phyloP scores from a whole-genome alignment of 2,797 vertebrate species.

The Sebastes melanostomus region DNA sequence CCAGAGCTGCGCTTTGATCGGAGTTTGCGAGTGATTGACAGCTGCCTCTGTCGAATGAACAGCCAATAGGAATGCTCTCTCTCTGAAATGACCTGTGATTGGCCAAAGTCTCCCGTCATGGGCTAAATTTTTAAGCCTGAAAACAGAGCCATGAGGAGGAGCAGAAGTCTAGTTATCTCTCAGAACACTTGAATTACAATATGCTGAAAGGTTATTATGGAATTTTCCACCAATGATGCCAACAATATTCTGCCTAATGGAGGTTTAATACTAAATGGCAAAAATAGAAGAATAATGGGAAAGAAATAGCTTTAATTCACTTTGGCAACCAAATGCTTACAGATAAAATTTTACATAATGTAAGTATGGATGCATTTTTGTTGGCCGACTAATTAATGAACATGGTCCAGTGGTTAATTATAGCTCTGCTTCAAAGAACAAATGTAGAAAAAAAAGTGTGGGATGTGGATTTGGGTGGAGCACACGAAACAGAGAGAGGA shows the following conservation, averaged over 20 bases:
- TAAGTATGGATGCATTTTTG: not conserved
- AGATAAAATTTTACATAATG: not conserved
- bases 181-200: no score
- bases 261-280: not conserved
- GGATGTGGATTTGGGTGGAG: not conserved
- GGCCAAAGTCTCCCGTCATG: accelerated
- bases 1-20: accelerated
- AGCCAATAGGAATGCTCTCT: no score
- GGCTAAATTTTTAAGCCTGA: no score
- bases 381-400: conserved; percentile 1
- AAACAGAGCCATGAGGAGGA: no score
- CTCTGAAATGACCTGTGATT: no score
- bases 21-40: no score
- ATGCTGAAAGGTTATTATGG: no score
- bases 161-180: no score
- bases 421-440: not conserved
- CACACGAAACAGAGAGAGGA: not conserved
- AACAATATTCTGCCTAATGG: no score
- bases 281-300: not conserved
- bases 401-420: not conserved
- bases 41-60: no score
- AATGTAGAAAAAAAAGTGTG: not conserved
- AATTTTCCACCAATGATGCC: no score
- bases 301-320: not conserved
- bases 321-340: not conserved